Evolutionary conservation across 1,140 invertebrate species (phyloP), one percentile per base, ranked within the genome.

Genomic region (Polyergus mexicanus): DNA sequence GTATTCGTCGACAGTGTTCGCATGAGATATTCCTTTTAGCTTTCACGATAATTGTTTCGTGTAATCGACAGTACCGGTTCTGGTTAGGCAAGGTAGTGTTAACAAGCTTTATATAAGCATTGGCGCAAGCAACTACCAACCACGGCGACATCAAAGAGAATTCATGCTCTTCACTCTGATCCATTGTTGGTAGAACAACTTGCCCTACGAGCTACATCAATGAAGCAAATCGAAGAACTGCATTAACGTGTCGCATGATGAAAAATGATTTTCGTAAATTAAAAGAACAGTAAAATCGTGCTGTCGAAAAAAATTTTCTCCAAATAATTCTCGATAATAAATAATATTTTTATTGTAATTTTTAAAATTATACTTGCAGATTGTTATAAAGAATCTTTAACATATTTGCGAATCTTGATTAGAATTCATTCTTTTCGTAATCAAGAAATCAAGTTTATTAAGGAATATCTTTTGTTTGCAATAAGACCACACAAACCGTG

Each of bases 31-130:
- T 60, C 68, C 68, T 74, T 60, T 81, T 60, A 58, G 7, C 54
- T 44, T 44, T 22, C 13, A n/a, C n/a, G 28, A 41, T 60, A 83
- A 38, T 74, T 83, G 78, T 74, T 83, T 56, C 54, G n/a, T 60
- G 78, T 72, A 83, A 83, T 83, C 54, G 68, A 74, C 68, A 28
- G 38, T 60, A 83, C 38, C 54, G 56, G 19, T 83, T 62, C 78
- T 62, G 68, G 78, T 72, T 83, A 83, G 78, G 54, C 41, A 74
- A 83, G 78, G 66, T 75, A 86, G 84, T 88, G 88, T 90, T 90
- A 90, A 90, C 89, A 88, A 86, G 88, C 89, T 90, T 87, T 90
- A 90, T 84, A 84, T 90, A 90, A 89, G 78, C 88, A 89, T 80
- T 62, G 88, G 68, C 41, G 77, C 69, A 75, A 75, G 78, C 78